A percentile compares a stretch with the other conserved stretches of the same genome.
These are phyloP conservation scores for Seira musarum DNA, from an alignment of 2,888 invertebrate genomes.

Conservation along the genomic window DNA sequence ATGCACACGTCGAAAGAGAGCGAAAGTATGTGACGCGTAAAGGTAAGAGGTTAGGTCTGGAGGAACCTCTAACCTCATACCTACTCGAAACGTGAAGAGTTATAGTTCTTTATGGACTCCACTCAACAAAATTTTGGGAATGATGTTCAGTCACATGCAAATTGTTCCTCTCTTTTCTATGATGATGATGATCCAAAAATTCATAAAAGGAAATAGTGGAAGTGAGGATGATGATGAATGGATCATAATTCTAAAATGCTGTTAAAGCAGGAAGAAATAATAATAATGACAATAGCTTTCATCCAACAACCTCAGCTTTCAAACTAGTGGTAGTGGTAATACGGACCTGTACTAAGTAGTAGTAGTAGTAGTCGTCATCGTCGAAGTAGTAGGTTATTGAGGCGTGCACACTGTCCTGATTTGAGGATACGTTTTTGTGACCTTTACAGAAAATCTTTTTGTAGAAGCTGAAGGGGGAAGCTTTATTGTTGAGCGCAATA, in stretches of 20 bases:
- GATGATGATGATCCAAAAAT: slow-evolving; percentile 3
- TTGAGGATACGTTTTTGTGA: neutral
- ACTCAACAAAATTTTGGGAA: slow-evolving; percentile 11
- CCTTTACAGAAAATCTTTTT: slow-evolving; percentile 8
- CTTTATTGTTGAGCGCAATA: neutral
- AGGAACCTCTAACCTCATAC: neutral
- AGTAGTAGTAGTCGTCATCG: too few relatives aligned
- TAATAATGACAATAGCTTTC: slow-evolving; percentile 10
- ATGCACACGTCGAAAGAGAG: neutral
- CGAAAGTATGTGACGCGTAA: slow-evolving; percentile 3
- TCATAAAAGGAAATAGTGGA: slow-evolving; percentile 7
- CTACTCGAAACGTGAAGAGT: slow-evolving; percentile 3
- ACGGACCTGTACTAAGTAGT: too few relatives aligned
- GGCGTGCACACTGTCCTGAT: slow-evolving; percentile 5
- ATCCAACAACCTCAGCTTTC: neutral
- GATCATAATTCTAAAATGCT: slow-evolving; percentile 8
- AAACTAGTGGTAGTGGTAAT: too few relatives aligned
- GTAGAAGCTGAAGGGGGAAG: neutral
- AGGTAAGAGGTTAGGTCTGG: neutral
- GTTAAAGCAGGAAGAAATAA: slow-evolving; percentile 1
- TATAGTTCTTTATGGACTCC: neutral
- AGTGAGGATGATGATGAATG: slow-evolving; percentile 14
- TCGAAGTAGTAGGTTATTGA: neutral
- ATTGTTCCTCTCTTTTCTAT: slow-evolving; percentile 10
- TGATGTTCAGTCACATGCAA: slow-evolving; percentile 17